These are phyloP conservation scores for Madoqua kirkii DNA, from an alignment of 2,113 vertebrate species.

Conservation along the genomic window DNA sequence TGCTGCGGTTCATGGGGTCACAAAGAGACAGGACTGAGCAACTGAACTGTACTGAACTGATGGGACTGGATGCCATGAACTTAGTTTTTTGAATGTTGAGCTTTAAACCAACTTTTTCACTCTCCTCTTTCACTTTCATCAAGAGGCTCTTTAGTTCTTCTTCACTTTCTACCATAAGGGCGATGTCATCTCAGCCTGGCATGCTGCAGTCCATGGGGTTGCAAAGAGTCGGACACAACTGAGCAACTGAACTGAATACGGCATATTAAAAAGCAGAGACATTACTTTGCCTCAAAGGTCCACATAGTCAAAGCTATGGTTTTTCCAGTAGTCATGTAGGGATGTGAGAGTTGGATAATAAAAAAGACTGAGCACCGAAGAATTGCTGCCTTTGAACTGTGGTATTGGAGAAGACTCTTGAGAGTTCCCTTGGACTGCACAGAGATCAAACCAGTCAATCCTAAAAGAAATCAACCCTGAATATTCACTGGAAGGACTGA, in stretches of 20 bases:
- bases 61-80: background rate
- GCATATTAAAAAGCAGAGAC: background rate
- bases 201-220: background rate
- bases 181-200: background rate
- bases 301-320: background rate
- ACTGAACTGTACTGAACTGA: background rate
- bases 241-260: background rate
- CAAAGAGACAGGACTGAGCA: background rate
- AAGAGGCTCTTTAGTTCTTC: background rate
- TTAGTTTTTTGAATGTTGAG: background rate
- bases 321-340: background rate
- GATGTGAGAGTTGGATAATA: background rate
- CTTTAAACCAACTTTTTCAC: background rate
- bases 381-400: background rate
- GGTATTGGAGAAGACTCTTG: background rate
- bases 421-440: background rate
- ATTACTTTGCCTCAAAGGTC: background rate
- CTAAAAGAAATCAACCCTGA: background rate
- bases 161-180: background rate
- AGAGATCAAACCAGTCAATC: background rate
- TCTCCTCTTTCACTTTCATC: background rate
- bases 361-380: background rate
- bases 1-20: background rate
- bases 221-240: background rate
- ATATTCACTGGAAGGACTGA: background rate